Percentiles rank a stretch among this genome's conserved stretches.
Conservation (phyloP, 2,888 invertebrate genomes). For the Chesias legatella region DNA sequence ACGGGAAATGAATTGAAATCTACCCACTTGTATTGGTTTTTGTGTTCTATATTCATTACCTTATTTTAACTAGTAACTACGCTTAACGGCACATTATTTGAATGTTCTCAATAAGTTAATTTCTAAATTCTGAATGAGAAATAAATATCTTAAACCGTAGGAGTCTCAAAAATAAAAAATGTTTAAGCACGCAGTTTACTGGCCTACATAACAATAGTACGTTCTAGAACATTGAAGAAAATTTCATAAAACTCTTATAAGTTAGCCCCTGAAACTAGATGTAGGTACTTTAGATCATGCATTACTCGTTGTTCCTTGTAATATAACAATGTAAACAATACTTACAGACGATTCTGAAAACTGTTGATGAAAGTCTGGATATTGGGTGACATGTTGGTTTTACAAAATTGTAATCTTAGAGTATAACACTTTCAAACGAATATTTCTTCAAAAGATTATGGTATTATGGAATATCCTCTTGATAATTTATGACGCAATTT, state of each 20-base stretch:
- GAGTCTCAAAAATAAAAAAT: neutral
- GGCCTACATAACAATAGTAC: neutral
- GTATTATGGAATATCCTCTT: constrained; percentile 1
- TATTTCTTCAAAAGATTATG: neutral
- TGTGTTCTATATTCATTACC: too few species aligned
- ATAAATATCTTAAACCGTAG: too few species aligned
- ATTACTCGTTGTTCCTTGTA: neutral
- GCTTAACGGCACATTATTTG: too few species aligned
- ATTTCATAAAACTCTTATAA: too few species aligned
- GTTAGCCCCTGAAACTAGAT: too few species aligned
- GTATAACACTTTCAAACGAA: constrained; percentile 1
- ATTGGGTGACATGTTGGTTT: constrained; percentile 79
- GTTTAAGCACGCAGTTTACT: constrained; percentile 4
- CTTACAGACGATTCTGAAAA: constrained; percentile 86
- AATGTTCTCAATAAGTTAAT: too few species aligned
- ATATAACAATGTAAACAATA: constrained; percentile 38
- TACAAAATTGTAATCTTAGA: constrained; percentile 9
- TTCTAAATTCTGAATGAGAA: too few species aligned
- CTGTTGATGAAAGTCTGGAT: constrained; percentile 84
- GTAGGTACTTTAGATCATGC: too few species aligned
- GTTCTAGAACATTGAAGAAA: constrained; percentile 15
- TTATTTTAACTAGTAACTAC: too few species aligned
- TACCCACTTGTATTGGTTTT: too few species aligned
- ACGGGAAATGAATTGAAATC: too few species aligned
- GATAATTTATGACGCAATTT: constrained; percentile 23